Evolutionary conservation across 2,797 vertebrate genomes (phyloP), one percentile per base, ranked within the genome.

Genomic region (Mionectes olivaceus): DNA sequence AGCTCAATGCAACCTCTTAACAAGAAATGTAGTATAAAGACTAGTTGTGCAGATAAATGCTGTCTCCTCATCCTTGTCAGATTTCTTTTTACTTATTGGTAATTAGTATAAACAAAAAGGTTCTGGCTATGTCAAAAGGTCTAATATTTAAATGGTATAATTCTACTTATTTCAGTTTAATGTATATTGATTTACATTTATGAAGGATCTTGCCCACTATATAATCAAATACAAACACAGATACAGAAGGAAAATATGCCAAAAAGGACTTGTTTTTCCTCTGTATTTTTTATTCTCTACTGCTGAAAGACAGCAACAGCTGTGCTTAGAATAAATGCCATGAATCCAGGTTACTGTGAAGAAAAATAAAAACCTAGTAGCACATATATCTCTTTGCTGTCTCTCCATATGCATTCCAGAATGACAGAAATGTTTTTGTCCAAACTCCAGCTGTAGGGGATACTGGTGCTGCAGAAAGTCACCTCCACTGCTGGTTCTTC

Each of bases 291-390:
- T 90, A 44, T 30, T 27, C 10, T 91, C 11, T 83, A 10, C 17
- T 71, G 4, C 24, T 70, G 49, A 81, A 94, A 69, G 11, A 55
- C 9, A 49, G 2, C 19, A 71, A 81, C 10, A 64, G 7, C 18
- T 70, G 15, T 60, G 47, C 12, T 91, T 80, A 44, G 57, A 60
- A 68, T 78, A 75, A 64, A 74, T 88, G 27, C 59, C 84, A 78
- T 33, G 43, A 92, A 90, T 85, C 41, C 71, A 53, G 43, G 46
- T 76, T 91, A 63, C 53, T 46, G 59, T 61, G 37, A 92, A 68
- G 87, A 95, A 93, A 83, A 79, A 59, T 55, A 67, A 90, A 86
- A 68, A 33, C 60, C 6, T 78, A 33, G 63, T 75, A 91, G 12
- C 27, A 63, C 13, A 83, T 75, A 55, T 23, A 44, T 53, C 83